Base-by-base conservation (phyloP, 92 coral and sea anemone genomes). In the Palythoa grandiflora region DNA sequence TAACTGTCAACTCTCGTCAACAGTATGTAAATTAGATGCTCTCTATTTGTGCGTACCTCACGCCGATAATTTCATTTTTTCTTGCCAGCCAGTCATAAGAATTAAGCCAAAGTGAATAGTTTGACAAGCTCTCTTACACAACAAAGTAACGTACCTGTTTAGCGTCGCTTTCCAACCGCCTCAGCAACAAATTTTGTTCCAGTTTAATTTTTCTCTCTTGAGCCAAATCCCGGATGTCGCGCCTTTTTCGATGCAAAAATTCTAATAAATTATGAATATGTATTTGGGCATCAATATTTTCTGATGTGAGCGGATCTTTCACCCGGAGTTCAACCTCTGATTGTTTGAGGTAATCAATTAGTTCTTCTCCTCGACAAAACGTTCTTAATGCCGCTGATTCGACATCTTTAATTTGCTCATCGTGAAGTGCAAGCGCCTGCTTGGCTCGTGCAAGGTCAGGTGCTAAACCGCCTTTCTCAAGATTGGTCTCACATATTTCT, bases 331-430 rank as follows among this genome's bases (percentile, higher is more conserved):
- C 99, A 66, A 97, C 95, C 88, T 97, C 99, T 35, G 99, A 96
- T 74, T 95, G 99, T 87, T 96, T 94, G 81, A 97, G 89, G 75
- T 87, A 90, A 71, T 97, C 99, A 28, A 97, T 94, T 5, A 97
- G 98, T 85, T 97, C 99, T 68, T 97, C 99, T 28, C 99, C 99
- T 57, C 98, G 93, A 88, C 99, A 97, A 72, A 97, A 97, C 78
- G 99, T 97, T 84, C 98, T 91, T 88, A 95, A 51, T 8, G 99
- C 90, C 7, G 98, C 96, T 65, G 95, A 91, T 84, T 97, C 99
- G 11, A 97, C 96, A 80, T 93, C 98, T 59, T 96, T 94, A 68
- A 97, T 89, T 77, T 93, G 93, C 50, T 96, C 96, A 38, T 97
- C 98, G 86, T 94, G 98, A n/a, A 93, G 91, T 3, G 92, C 90